Base-by-base conservation (phyloP, 2,797 vertebrate genomes). In the Manis javanica region DNA sequence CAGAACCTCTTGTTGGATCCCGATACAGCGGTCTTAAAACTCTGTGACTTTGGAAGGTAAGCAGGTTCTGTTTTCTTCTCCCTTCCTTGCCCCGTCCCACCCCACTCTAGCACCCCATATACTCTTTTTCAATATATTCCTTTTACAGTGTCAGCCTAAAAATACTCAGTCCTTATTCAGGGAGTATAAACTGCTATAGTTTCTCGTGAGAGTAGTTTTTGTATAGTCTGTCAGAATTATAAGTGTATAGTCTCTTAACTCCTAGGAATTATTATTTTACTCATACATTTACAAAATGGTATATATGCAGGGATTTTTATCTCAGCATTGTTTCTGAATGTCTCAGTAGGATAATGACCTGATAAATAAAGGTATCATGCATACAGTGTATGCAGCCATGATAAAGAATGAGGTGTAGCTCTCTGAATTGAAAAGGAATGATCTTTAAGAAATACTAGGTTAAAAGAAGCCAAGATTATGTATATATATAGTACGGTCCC, bases 1-100 rank as follows among this genome's bases (percentile, higher is more conserved):
- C 99, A 99, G 98, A 99, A 99, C 98, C 99, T 99, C 98, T 99
- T 99, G 98, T 99, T 99, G 98, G 99, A 99, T 97, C 99, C 99
- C 39, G 99, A 99, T 98, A 99, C 99, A 24, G 99, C 99, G 49
- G 99, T 99, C 91, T 99, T 99, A 98, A 99, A 99, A 98, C 99
- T 99, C 96, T 99, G 99, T 23, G 99, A 99, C 98, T 99, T 99
- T 4, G 99, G 99, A 99, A 99, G 99, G 99, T 99, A 97, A 99
- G 99, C 1, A 1, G 26, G 7, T 68, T 85, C 13, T 64, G 11
- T 37, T 10, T 82, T 26, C 29, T 23, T 49, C 57, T 75, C 7
- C 23, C 51, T 61, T n/a, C 23, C 4, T 64, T 31, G 46, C 21
- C 63, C 37, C 24, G 13, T 57, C 55, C 23, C 12, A 3, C 16